Conservation (phyloP, 2,888 invertebrate genomes). For the Liposcelis brunnea region DNA sequence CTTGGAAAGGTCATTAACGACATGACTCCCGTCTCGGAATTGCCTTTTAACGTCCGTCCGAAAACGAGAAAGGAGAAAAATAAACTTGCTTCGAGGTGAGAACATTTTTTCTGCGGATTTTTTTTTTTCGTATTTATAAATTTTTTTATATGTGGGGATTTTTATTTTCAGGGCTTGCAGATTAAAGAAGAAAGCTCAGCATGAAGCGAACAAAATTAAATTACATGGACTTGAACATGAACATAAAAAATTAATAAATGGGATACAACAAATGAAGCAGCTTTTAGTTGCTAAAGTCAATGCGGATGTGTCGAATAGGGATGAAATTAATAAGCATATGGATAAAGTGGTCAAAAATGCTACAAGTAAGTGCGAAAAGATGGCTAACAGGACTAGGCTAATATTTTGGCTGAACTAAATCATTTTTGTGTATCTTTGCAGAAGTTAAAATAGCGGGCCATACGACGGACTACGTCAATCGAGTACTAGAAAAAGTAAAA, state of each 20-base stretch:
- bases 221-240: conserved; percentile 83
- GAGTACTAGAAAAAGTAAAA: conserved; percentile 72
- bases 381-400: too few species aligned
- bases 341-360: conserved; percentile 50
- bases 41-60: conserved; percentile 74
- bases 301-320: conserved; percentile 33
- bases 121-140: too few species aligned
- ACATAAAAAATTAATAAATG: conserved; percentile 66
- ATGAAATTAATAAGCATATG: conserved; percentile 51
- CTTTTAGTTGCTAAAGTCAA: conserved; percentile 46
- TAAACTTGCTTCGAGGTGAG: conserved; percentile 71
- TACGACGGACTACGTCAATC: conserved; percentile 87
- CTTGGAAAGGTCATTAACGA: conserved; percentile 82
- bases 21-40: conserved; percentile 87
- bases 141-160: too few species aligned
- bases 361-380: conserved; percentile 40
- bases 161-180: conserved; percentile 60
- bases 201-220: conserved; percentile 96
- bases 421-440: too few species aligned
- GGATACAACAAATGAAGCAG: conserved; percentile 61
- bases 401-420: too few species aligned
- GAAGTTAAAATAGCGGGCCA: conserved; percentile 78
- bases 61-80: conserved; percentile 96
- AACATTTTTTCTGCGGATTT: not conserved
- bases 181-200: conserved; percentile 96